Conservation (phyloP, 1,140 invertebrate genomes). For the Potamilus streckersoni region DNA sequence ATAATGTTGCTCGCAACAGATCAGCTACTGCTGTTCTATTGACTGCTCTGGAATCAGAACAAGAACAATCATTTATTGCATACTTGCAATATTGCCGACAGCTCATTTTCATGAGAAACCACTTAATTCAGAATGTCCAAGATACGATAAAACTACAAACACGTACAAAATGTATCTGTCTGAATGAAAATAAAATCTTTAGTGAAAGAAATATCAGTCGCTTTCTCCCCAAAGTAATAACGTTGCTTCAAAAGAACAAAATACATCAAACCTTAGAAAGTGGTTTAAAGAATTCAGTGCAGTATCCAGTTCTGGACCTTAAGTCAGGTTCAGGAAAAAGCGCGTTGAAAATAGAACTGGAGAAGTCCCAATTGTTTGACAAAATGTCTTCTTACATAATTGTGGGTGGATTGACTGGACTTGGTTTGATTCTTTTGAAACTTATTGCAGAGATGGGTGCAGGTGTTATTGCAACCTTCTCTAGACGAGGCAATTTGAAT, state of each 20-base stretch:
- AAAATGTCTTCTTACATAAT: constrained; percentile 44
- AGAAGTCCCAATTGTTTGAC: constrained; percentile 19
- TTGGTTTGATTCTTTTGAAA: constrained; percentile 50
- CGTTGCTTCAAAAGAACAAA: background rate
- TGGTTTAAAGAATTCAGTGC: background rate
- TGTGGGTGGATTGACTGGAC: constrained; percentile 51
- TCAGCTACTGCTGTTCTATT: no score
- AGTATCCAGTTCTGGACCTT: background rate
- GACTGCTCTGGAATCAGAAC: no score
- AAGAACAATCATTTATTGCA: no score
- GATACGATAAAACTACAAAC: no score
- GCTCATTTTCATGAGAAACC: no score
- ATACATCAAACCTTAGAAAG: background rate
- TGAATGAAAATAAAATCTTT: no score
- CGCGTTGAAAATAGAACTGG: background rate
- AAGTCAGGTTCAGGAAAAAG: background rate
- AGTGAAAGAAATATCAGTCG: background rate
- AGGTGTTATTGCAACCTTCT: constrained; percentile 39
- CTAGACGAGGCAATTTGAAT: constrained; percentile 29
- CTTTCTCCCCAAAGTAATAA: background rate
- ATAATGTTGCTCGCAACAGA: no score
- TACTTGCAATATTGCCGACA: no score
- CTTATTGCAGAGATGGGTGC: constrained; percentile 45
- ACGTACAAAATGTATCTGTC: no score
- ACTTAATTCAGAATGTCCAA: no score